Evolutionary conservation across 1,140 invertebrate genomes (phyloP), one percentile per base, ranked within the genome.

Genomic region (Bacillus rossius): DNA sequence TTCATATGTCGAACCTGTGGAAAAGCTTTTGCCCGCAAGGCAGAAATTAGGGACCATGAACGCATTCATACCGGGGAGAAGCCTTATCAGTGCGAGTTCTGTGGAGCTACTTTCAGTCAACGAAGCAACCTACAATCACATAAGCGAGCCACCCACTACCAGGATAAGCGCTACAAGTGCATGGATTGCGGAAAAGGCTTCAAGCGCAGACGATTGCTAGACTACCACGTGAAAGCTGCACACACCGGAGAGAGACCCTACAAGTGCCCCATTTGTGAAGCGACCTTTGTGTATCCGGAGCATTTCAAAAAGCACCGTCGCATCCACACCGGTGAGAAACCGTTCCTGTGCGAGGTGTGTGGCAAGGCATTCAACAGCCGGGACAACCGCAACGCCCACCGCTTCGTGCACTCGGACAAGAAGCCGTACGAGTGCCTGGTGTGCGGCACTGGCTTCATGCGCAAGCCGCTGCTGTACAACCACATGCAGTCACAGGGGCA

Each of bases 1-100:
- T 88, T 81, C 58, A 77, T 80, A 34, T 92, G 89, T 66, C 71
- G 76, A 37, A 73, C 79, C 0, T 93, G 90, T 66, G 79, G 80
- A 0, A 91, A 91, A 66, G 78, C 80, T 0, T 93, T 92, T 72
- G 86, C 87, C 0, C 68, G 88, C 0, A 81, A 84, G 58, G 84
- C 86, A 0, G 88, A 91, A 65, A 85, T 92, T 10, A 69, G 82
- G 37, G 87, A 91, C 71, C 89, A 92, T 63, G 83, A 87, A 70
- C 77, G 89, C 37, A 89, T 85, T 23, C 92, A 95, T 65, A 91
- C 89, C 0, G 89, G 90, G n/a, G 89, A 92, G 68, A 85, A 88
- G 37, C 91, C 92, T 0, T 92, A 88, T 67, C 79, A 86, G 53
- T 94, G 91, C 68, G 85, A 90, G 56, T 78, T 85, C 48, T 92